These are phyloP conservation scores for Clusia tigrina DNA, from an alignment of 2,888 invertebrate species.

Conservation along the genomic window DNA sequence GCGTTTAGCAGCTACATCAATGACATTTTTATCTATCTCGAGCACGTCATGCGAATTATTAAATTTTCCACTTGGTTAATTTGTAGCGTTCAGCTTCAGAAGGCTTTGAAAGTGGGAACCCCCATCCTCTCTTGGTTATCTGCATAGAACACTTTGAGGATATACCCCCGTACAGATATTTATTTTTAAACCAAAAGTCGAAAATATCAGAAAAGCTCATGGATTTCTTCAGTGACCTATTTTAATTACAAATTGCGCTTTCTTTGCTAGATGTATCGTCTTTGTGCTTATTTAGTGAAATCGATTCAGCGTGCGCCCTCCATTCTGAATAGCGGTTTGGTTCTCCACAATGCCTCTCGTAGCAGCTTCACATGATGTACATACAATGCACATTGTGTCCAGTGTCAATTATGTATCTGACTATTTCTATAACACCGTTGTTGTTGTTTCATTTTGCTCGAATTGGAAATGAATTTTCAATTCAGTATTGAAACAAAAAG, in stretches of 20 bases:
- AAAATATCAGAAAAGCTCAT: too few relatives aligned
- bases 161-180: background rate
- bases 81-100: conserved; percentile 36
- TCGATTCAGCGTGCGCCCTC: background rate
- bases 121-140: too few relatives aligned
- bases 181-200: conserved; percentile 1
- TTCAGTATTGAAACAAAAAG: conserved; percentile 1
- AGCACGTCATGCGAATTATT: conserved; percentile 42
- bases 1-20: background rate
- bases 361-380: background rate
- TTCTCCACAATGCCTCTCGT: background rate
- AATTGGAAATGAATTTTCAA: background rate
- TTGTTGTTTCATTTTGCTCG: background rate
- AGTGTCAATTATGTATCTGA: too few relatives aligned
- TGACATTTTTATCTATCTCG: too few relatives aligned
- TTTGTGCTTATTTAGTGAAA: too few relatives aligned
- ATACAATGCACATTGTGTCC: background rate
- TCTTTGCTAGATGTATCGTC: background rate
- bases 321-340: background rate
- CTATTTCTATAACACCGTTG: background rate
- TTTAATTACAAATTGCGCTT: background rate
- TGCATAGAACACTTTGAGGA: background rate
- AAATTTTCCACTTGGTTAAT: conserved; percentile 58
- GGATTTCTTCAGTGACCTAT: background rate
- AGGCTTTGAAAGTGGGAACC: too few relatives aligned